Conservation (phyloP, 2,888 invertebrate genomes). For the Noctua janthe region DNA sequence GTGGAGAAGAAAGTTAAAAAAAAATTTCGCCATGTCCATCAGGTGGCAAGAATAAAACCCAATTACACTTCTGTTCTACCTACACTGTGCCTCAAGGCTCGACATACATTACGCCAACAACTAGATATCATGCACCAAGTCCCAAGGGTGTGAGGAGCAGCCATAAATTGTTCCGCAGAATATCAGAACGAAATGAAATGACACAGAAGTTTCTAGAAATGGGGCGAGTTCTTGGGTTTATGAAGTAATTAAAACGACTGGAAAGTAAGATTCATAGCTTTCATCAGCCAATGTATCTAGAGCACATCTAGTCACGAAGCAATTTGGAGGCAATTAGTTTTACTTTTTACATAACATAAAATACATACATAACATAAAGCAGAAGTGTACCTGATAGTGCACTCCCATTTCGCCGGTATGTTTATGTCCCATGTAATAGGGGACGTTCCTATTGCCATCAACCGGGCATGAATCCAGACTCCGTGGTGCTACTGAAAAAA, state of each 20-base stretch:
- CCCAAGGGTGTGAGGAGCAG: constrained; percentile 56
- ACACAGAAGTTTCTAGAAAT: constrained; percentile 36
- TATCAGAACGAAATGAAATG: constrained; percentile 46
- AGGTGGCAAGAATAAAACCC: not conserved
- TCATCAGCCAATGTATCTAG: not conserved
- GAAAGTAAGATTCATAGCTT: not conserved
- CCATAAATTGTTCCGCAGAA: constrained; percentile 49
- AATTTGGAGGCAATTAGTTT: not conserved
- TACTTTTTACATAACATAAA: too few relatives aligned
- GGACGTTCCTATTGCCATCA: not conserved
- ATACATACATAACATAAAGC: not conserved
- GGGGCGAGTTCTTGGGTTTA: constrained; percentile 10
- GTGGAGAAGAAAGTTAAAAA: too few relatives aligned
- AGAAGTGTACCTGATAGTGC: not conserved
- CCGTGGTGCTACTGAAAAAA: not conserved
- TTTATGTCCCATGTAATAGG: not conserved
- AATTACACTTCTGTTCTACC: constrained; percentile 16
- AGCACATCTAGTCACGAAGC: not conserved
- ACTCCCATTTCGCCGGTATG: not conserved
- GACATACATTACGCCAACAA: constrained; percentile 63
- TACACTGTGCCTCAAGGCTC: constrained; percentile 15
- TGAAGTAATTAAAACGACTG: constrained; percentile 40
- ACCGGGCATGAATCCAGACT: not conserved
- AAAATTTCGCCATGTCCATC: too few relatives aligned
- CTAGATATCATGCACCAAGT: constrained; percentile 55